These are phyloP conservation scores for Pararge aegeria DNA, from an alignment of 1,140 invertebrate species.

Conservation along the genomic window DNA sequence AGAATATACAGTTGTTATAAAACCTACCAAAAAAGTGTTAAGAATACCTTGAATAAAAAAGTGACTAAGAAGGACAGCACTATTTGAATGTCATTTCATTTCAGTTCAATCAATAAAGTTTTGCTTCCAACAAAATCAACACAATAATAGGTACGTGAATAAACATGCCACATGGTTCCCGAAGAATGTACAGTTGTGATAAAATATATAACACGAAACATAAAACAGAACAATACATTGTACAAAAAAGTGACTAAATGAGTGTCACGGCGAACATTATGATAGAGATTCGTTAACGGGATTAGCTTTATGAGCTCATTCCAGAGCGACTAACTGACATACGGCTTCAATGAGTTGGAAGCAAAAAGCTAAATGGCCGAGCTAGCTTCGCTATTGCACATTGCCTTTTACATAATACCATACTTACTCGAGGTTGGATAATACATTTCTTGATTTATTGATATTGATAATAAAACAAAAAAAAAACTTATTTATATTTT, in stretches of 20 bases:
- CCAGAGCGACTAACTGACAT: conserved; percentile 15
- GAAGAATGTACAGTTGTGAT: conserved; percentile 17
- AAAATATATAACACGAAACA: conserved; percentile 17
- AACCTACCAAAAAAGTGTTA: too few relatives aligned
- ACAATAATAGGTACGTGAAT: too few relatives aligned
- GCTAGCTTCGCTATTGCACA: conserved; percentile 10
- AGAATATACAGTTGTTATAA: too few relatives aligned
- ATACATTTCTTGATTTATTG: not conserved
- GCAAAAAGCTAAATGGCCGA: conserved; percentile 21
- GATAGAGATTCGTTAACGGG: conserved; percentile 22
- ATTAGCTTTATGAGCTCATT: conserved; percentile 28
- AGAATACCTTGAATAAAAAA: too few relatives aligned
- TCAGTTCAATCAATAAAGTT: too few relatives aligned
- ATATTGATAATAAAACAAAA: too few relatives aligned
- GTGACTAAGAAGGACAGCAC: too few relatives aligned
- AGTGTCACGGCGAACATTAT: conserved; percentile 18
- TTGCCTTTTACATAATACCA: not conserved
- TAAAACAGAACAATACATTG: conserved; percentile 11
- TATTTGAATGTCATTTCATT: too few relatives aligned
- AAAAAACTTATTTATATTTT: too few relatives aligned
- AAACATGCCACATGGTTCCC: conserved; percentile 16
- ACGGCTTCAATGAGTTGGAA: conserved; percentile 22
- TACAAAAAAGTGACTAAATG: conserved; percentile 20
- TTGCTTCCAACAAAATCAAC: too few relatives aligned
- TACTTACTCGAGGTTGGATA: too few relatives aligned